Evolutionary conservation across 2,797 vertebrate species (phyloP), one percentile per base, ranked within the genome.

Genomic region (Macroramphosus scolopax): DNA sequence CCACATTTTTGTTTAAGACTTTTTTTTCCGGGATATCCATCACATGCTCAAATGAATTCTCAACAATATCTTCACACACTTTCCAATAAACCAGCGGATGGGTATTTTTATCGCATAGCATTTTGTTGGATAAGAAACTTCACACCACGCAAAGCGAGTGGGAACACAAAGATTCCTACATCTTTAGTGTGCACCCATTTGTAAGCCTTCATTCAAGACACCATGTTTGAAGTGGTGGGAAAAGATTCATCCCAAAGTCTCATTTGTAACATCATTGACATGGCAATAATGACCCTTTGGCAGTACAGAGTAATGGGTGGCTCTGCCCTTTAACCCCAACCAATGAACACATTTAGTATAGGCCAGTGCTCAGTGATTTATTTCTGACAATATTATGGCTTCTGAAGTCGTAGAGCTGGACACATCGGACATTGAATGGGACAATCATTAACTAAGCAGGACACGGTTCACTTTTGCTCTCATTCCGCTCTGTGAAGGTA

Each of bases 211-310:
- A 30, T 72, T 77, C 52, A 38, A 37, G 18, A 38, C 24, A 38
- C 43, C 51, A 36, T 59, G 68, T 85, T 81, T 81, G 68, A 80
- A 76, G 80, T 80, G 72, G 77, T 79, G 79, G 76, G 82, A 83
- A 85, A 88, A 83, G 74, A 87, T 86, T 84, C 73, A 87, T 88
- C 81, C 82, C 81, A 83, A 83, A 85, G 81, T 87, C 81, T 83
- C 85, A 87, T 89, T 85, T 85, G 82, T 88, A 86, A 82, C 81
- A 70, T 83, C 80, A 75, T 62, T 88, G 86, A 86, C 87, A 86
- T 51, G 51, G 69, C 80, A 72, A 87, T 86, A 87, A 82, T 88
- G 84, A 86, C 81, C 81, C 64, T 77, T 87, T 84, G 83, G 80
- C 77, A 83, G 74, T 80, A 69, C 68, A 69, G 81, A 84, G 77